These are phyloP conservation scores for Gari tellinella DNA, from an alignment of 2,888 invertebrate genomes.

Conservation along the genomic window DNA sequence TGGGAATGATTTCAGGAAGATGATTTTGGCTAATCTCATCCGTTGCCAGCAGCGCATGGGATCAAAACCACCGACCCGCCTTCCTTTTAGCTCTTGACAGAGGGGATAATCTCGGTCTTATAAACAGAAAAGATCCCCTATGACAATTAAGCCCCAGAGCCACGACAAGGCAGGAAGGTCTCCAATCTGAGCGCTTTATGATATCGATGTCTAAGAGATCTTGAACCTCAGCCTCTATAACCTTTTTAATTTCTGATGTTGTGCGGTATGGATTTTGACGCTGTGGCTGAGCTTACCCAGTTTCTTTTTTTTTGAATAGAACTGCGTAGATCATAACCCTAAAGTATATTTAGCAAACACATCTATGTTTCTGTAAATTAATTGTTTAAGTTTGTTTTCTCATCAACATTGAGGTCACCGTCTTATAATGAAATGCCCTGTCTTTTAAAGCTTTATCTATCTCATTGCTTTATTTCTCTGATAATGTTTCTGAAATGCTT, in stretches of 20 bases:
- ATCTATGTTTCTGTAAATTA: slow-evolving; percentile 33
- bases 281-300: slow-evolving; percentile 32
- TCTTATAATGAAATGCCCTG: slow-evolving; percentile 31
- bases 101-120: too few species aligned
- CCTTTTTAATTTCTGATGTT: slow-evolving; percentile 15
- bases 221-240: slow-evolving; percentile 39
- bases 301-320: too few species aligned
- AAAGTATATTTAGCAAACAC: background rate
- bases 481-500: background rate
- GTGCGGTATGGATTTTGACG: slow-evolving; percentile 37
- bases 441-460: background rate
- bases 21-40: too few species aligned
- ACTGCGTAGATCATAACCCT: too few species aligned
- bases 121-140: too few species aligned
- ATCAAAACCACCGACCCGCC: too few species aligned
- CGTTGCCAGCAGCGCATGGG: too few species aligned
- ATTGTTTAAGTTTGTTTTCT: slow-evolving; percentile 17
- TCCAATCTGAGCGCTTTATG: slow-evolving; percentile 30
- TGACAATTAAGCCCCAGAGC: too few species aligned
- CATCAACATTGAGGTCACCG: slow-evolving; percentile 6
- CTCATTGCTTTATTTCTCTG: too few species aligned
- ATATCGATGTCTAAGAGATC: slow-evolving; percentile 50
- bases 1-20: too few species aligned
- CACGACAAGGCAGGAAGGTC: too few species aligned
- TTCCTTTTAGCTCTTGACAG: too few species aligned